Evolutionary conservation across 2,888 invertebrate species (phyloP), one percentile per base, ranked within the genome.

Genomic region (Drosophila recens): DNA sequence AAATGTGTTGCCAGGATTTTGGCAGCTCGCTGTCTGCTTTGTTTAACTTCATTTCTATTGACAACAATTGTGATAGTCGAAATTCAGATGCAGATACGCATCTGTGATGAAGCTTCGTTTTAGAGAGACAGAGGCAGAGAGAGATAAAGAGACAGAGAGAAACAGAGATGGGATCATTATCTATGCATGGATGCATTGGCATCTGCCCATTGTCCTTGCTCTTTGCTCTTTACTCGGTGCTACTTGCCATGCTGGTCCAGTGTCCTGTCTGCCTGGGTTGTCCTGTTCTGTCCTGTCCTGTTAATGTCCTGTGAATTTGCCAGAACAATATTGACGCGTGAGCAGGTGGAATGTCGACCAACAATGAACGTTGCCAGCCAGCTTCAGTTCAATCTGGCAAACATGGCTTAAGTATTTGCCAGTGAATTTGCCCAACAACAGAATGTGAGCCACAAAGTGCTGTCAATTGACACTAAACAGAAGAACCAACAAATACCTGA

Each of bases 111-210:
- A 40, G 48, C 27, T 54, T 43, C 30, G 8, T 8, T 30, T 5
- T 13, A 13, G 34, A 13, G n/a, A n/a, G 6, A 38, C 4, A 38
- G 36, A 38, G 13, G n/a, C 2, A 9, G 15, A 30, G 11, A 11
- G 13, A 17, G 5, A 49, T 9, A n/a, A 27, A 33, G 11, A 48
- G 30, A 30, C 23, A 40, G 46, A 13, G 20, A 33, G 34, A 8
- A 4, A 15, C 48, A 11, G 20, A 42, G 23, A 46, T 33, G 54
- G 42, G 36, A 34, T 72, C 88, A 82, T 84, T 82, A 67, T 52
- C 38, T 67, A 84, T 87, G 88, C 83, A 87, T 87, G 82, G 66
- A 49, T 67, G 73, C 87, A 72, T 69, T 72, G 69, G 34, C 66
- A 73, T 71, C 67, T 65, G 72, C 45, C 71, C 84, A 77, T 78